These are phyloP conservation scores for Genyomyrus donnyi DNA, from an alignment of 2,113 vertebrate species.

Conservation along the genomic window DNA sequence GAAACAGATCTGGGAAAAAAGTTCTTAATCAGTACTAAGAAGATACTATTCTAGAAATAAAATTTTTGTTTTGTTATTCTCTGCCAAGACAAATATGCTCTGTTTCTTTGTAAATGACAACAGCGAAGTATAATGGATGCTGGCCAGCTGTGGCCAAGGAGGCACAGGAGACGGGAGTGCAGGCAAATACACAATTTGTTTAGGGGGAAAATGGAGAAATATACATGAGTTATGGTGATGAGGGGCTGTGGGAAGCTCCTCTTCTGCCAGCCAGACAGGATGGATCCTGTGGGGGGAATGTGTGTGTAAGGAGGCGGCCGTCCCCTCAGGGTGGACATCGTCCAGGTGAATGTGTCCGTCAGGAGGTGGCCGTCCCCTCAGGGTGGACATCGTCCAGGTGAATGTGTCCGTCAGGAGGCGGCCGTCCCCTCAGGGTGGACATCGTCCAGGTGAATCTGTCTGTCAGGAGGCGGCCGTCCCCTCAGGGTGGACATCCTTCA, in stretches of 20 bases:
- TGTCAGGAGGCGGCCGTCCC: not conserved
- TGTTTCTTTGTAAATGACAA: not conserved
- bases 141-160: not conserved
- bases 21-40: not conserved
- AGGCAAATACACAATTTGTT: not conserved
- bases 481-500: not conserved
- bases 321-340: not conserved
- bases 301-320: not conserved
- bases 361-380: not conserved
- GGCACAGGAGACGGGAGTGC: not conserved
- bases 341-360: not conserved
- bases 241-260: not conserved
- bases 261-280: not conserved
- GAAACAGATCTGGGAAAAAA: not conserved
- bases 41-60: not conserved
- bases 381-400: no score
- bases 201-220: not conserved
- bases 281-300: not conserved
- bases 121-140: not conserved
- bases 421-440: not conserved
- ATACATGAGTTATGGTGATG: not conserved
- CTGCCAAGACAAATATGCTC: not conserved
- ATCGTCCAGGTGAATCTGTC: not conserved
- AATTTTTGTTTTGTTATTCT: not conserved
- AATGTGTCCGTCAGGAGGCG: not conserved